phyloP scores from a whole-genome alignment of 2,113 vertebrate species.

The Megaleporinus macrocephalus region DNA sequence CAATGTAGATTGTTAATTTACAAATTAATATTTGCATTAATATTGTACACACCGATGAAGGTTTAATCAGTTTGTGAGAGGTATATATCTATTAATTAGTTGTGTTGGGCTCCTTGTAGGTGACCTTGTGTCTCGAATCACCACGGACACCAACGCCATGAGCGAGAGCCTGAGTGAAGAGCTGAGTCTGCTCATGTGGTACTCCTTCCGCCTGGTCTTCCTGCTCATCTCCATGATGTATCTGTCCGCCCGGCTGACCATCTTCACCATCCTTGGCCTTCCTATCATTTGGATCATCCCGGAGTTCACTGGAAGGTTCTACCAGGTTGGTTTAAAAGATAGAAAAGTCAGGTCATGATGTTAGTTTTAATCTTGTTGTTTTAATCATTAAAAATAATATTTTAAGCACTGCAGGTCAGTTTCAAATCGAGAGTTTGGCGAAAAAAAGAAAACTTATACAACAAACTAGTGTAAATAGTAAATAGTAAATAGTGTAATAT shows the following conservation, averaged over 20 bases:
- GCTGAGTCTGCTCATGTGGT: conserved; percentile 81
- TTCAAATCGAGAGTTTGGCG: no score
- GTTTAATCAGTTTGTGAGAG: not conserved
- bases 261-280: conserved; percentile 77
- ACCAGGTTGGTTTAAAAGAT: conserved; percentile 68
- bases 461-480: no score
- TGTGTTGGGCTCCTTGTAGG: conserved; percentile 59
- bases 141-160: conserved; percentile 79
- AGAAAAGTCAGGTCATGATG: no score
- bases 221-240: conserved; percentile 77
- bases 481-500: no score
- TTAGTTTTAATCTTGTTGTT: no score
- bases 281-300: conserved; percentile 80
- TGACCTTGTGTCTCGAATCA: conserved; percentile 80
- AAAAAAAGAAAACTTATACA: no score
- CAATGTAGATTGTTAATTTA: no score
- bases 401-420: no score
- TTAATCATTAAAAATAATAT: no score
- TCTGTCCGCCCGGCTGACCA: conserved; percentile 74
- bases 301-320: conserved; percentile 69
- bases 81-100: no score
- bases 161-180: conserved; percentile 79
- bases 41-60: no score
- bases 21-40: no score
- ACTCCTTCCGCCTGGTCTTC: conserved; percentile 71